Conservation (phyloP, 2,113 vertebrate species). For the Amblyornis subalaris region DNA sequence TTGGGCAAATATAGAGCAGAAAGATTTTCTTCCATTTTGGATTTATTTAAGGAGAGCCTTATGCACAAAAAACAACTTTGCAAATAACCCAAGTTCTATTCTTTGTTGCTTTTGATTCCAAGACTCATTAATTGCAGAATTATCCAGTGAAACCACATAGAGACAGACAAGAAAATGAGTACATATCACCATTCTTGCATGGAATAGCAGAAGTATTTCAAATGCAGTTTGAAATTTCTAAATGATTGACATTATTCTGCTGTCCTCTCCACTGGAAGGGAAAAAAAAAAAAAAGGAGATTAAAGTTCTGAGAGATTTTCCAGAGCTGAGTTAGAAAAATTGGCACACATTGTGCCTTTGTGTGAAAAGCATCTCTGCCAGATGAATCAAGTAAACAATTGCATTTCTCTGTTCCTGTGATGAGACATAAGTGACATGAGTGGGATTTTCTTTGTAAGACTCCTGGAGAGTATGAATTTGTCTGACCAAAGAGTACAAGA, state of each 20-base stretch:
- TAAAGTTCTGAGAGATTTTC: background rate
- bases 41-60: background rate
- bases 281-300: background rate
- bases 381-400: background rate
- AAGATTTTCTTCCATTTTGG: background rate
- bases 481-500: background rate
- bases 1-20: background rate
- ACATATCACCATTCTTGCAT: background rate
- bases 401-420: background rate
- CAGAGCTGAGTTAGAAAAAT: background rate
- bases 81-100: background rate
- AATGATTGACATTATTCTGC: background rate
- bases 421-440: background rate
- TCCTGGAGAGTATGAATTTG: background rate
- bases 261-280: background rate
- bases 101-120: background rate
- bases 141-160: background rate
- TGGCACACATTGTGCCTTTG: background rate
- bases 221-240: background rate
- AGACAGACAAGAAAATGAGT: background rate
- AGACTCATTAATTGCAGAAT: background rate
- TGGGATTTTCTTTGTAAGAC: background rate
- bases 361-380: background rate
- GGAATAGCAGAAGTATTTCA: background rate
- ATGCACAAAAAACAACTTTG: background rate